Conservation (phyloP, 2,888 invertebrate species). For the Mechanitis mazaeus region DNA sequence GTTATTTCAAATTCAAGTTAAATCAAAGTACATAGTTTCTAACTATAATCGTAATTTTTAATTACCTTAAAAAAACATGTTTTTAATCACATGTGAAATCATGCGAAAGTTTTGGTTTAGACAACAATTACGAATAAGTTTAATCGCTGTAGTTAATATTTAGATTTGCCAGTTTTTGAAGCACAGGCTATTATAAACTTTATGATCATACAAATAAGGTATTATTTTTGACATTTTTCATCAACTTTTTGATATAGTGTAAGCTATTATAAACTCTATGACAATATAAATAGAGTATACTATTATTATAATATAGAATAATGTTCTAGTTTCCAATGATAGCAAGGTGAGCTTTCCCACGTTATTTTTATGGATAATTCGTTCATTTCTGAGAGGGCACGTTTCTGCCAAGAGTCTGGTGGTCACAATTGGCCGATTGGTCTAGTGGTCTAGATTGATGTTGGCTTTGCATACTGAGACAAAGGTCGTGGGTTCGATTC, state of each 20-base stretch:
- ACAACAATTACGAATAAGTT: constrained; percentile 16
- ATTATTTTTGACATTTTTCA: background rate
- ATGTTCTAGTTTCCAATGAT: constrained; percentile 1
- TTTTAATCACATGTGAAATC: constrained; percentile 21
- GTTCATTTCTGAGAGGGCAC: background rate
- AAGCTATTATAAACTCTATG: no score
- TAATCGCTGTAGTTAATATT: constrained; percentile 18
- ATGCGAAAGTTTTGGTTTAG: constrained; percentile 20
- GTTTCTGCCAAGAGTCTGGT: no score
- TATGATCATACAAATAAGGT: background rate
- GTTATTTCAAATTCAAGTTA: no score
- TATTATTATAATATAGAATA: background rate
- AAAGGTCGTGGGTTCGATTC: no score
- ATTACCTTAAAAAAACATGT: background rate
- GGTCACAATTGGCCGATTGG: no score
- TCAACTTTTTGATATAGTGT: no score
- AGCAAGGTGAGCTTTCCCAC: constrained; percentile 5
- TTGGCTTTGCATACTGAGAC: no score
- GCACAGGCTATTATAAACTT: background rate
- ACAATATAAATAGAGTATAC: background rate
- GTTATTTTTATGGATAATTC: background rate
- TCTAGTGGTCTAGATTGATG: no score
- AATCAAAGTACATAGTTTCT: background rate
- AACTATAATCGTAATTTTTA: background rate
- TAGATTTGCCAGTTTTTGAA: background rate